Base-by-base conservation (phyloP, 1,140 invertebrate species). In the Nephila pilipes region DNA sequence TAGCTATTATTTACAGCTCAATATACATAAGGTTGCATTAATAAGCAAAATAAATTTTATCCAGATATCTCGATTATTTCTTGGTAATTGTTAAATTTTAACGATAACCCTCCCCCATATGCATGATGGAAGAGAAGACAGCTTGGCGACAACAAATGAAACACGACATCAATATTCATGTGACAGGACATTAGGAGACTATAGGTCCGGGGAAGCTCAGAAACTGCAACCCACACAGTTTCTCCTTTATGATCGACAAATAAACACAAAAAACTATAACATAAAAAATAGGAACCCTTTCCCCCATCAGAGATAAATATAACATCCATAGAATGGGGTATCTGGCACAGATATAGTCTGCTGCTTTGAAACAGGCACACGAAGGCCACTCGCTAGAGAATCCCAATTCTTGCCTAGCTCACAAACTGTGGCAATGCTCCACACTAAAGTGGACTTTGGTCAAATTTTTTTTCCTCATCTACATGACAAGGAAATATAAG, bases 241-340 rank as follows among this genome's bases (percentile, higher is more conserved):
- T 65, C 46, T 65, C 25, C 25, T 12, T 65, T 65, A 25, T 65
- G 63, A 29, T 75, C 32, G 29, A 36, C 69, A 32, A 32, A 36
- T 75, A 14, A 75, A 75, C 29, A 75, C 25, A 75, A 75, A 75
- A 32, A 75, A 75, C 5, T 36, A 18, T 20, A 18, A 32, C 29
- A 75, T 18, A 75, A 75, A 75, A 75, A 75, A 75, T 75, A 75
- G 69, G 69, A 75, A 75, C 69, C 25, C 29, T 75, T 75, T 75
- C 14, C 29, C 29, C 69, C 25, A 75, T 36, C 18, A 75, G 69
- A 75, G 10, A 32, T 14, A 75, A 46, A 16, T 75, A 20, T 32
- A 16, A 46, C 29, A 75, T 75, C 69, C 69, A 75, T 16, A 32
- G 16, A 16, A 75, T 36, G 69, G 69, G 69, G 69, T 75, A 16